Base-by-base conservation (phyloP, 2,888 invertebrate genomes). In the Coecobrya sp. region DNA sequence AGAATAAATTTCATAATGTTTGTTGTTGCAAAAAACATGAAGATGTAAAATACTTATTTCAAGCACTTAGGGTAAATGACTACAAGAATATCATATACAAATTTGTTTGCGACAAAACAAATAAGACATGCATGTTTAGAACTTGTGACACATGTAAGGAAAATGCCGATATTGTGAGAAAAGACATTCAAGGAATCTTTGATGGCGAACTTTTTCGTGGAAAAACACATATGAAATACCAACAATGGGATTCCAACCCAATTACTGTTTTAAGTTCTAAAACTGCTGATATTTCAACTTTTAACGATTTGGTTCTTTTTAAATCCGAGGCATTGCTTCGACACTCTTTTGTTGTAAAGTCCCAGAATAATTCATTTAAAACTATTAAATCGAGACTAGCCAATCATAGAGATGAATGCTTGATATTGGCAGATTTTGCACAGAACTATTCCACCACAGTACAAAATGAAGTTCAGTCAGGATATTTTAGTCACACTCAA, bases 11-110 rank as follows among this genome's bases (percentile, higher is more conserved):
- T 2, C 5, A 7, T 16, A 73, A 73, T 42, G 73, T 73, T 4
- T 73, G 73, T 42, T 16, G 3, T 70, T 73, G 73, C 19, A 45
- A 8, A 22, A 73, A 73, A 19, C 73, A 73, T 19, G 73, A 73
- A 73, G 76, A 76, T 76, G 45, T 49, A 1, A 5, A 49, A 4
- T 16, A 45, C 3, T 1, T 76, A 5, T 76, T 76, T 13, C 3
- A 45, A 22, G 76, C 76, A 5, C 1, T 76, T 10, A 22, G 49
- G 0, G 16, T 73, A 16, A 4, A 11, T n/a, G 22, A 73, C 16
- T n/a, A 7, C 16, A 45, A 22, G 1, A 4, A 2, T 16, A 45
- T 76, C 0, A 76, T 4, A 22, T 4, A 76, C 8, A 76, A 45
- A 22, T 76, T 76, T 49, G 76, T 76, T 19, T 76, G 76, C 19